Evolutionary conservation across 2,113 vertebrate species (phyloP).

Genomic region (Coryphaenoides rupestris): DNA sequence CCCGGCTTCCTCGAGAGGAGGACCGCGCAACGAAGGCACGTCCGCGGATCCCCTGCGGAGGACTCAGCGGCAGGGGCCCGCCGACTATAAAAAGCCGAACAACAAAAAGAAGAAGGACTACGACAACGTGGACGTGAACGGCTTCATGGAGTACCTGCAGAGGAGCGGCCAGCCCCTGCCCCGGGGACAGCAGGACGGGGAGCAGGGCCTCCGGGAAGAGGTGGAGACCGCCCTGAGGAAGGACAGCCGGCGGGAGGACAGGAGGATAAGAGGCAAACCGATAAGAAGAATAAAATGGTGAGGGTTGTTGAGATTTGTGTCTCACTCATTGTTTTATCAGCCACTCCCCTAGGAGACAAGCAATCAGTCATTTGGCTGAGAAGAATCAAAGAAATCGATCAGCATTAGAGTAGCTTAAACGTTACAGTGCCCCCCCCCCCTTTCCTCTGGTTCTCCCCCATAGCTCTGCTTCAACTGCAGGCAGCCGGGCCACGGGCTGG

Average conservation of each 20-base stretch:
- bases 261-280: constrained; percentile 81
- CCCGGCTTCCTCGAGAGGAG: not conserved
- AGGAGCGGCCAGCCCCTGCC: constrained; percentile 49
- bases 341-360: not conserved
- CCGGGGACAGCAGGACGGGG: not conserved
- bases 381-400: not conserved
- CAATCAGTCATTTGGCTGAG: no score
- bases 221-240: constrained; percentile 74
- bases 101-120: constrained; percentile 80
- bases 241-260: constrained; percentile 78
- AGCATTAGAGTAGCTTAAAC: not conserved
- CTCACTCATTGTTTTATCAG: no score
- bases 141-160: constrained; percentile 79
- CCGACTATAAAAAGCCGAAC: constrained; percentile 56
- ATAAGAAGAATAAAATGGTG: constrained; percentile 86
- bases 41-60: constrained; percentile 28
- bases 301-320: no score
- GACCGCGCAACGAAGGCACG: constrained; percentile 3
- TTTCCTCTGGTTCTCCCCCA: not conserved
- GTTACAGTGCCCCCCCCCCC: not conserved
- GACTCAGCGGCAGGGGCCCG: constrained; percentile 29
- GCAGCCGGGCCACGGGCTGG: constrained; percentile 88
- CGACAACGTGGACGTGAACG: constrained; percentile 83
- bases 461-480: constrained; percentile 96
- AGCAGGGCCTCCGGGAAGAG: constrained; percentile 57